phyloP scores from a whole-genome alignment of 2,888 invertebrate genomes.

The Sympetrum striolatum region DNA sequence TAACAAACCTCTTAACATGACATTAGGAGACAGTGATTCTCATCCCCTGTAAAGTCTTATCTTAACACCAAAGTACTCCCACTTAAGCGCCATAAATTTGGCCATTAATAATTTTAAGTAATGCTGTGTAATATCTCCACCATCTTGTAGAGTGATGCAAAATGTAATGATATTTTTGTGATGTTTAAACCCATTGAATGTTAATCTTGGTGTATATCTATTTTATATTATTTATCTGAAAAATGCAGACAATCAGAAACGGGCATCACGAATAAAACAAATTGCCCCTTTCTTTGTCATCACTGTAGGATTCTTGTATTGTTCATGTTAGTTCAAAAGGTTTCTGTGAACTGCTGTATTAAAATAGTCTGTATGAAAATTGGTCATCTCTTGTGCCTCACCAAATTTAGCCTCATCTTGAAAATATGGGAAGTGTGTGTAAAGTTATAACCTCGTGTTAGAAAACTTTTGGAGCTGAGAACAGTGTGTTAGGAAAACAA shows the following conservation, averaged over 20 bases:
- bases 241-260: not conserved
- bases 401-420: constrained; percentile 36
- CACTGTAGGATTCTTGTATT: not conserved
- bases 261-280: constrained; percentile 1
- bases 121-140: constrained; percentile 10
- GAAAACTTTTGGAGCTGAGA: constrained; percentile 24
- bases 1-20: constrained; percentile 19
- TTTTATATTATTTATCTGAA: not conserved
- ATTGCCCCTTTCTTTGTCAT: constrained; percentile 7
- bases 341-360: constrained; percentile 20
- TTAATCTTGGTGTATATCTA: not conserved
- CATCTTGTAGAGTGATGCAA: not conserved
- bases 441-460: constrained; percentile 6
- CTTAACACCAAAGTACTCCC: constrained; percentile 15
- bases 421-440: constrained; percentile 38
- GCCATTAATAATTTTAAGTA: not conserved
- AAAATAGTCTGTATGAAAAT: constrained; percentile 1
- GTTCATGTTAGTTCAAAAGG: constrained; percentile 25
- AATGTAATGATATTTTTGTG: constrained; percentile 6
- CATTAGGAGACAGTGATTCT: constrained; percentile 27
- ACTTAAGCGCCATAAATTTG: not conserved
- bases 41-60: not conserved
- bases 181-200: constrained; percentile 18
- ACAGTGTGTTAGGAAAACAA: constrained; percentile 30
- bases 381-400: constrained; percentile 25